Conservation (phyloP, 2,113 vertebrate genomes). For the Callocephalon fimbriatum region DNA sequence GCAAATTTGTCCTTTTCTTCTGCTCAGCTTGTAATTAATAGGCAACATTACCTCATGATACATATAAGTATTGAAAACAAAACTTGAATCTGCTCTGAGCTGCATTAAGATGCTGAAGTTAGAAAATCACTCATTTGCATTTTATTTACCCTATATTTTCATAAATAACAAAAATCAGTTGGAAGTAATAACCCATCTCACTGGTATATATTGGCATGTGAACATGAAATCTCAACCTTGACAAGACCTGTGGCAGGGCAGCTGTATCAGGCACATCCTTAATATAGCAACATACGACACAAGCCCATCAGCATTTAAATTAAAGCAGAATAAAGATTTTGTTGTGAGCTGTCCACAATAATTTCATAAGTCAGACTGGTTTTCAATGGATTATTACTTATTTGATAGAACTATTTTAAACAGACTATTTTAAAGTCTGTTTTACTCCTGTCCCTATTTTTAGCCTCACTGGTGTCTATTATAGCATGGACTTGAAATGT, state of each 20-base stretch:
- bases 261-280: not conserved
- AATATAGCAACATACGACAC: rapidly evolving
- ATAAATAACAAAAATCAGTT: constrained; percentile 16
- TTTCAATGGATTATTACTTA: not conserved
- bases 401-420: not conserved
- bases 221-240: not conserved
- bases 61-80: constrained; percentile 10
- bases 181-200: not conserved
- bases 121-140: not conserved
- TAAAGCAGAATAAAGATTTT: not conserved
- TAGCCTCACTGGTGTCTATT: not conserved
- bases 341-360: not conserved
- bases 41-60: constrained; percentile 31
- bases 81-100: constrained; percentile 48
- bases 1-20: constrained; percentile 71
- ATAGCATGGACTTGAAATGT: not conserved
- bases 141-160: not conserved
- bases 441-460: not conserved
- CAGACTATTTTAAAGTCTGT: not conserved
- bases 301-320: not conserved
- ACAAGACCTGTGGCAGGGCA: not conserved
- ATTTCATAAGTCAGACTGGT: not conserved
- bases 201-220: not conserved
- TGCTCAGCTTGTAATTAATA: constrained; percentile 56
- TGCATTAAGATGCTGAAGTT: not conserved